A percentile compares a stretch with the other conserved stretches of the same genome.
phyloP scores from a whole-genome alignment of 2,888 invertebrate genomes.

The Meloe dianella region DNA sequence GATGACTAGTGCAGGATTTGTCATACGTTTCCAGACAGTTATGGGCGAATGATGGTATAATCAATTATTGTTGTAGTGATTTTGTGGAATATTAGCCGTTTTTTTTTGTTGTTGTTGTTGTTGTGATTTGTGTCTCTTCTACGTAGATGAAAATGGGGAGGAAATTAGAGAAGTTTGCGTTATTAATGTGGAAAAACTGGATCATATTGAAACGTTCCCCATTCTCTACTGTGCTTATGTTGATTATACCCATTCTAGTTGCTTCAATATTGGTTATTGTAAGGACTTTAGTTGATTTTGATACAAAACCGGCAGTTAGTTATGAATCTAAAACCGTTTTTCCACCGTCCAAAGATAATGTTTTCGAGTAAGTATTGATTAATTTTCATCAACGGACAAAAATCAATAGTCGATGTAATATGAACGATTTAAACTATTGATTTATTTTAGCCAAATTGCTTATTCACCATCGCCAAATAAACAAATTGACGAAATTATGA shows the following conservation, averaged over 20 bases:
- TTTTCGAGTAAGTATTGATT: conserved; percentile 1
- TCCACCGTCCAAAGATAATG: not conserved
- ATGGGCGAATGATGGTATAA: no score
- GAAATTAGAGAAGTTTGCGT: conserved; percentile 61
- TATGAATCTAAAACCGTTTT: not conserved
- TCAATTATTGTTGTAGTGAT: no score
- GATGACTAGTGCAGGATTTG: no score
- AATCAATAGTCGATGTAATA: not conserved
- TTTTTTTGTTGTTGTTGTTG: no score
- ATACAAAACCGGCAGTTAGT: not conserved
- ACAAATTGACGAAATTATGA: not conserved
- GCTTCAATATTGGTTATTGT: conserved; percentile 58
- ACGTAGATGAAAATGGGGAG: conserved; percentile 17
- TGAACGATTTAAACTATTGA: not conserved
- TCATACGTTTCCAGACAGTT: no score
- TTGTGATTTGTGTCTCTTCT: no score
- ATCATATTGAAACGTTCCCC: conserved; percentile 75
- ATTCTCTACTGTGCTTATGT: conserved; percentile 69
- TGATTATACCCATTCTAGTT: conserved; percentile 69
- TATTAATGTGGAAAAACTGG: conserved; percentile 85
- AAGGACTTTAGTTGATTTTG: conserved; percentile 14
- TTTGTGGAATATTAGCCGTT: no score
- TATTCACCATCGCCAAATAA: conserved; percentile 1
- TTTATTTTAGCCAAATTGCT: conserved; percentile 1
- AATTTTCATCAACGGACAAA: not conserved